Percentiles rank a stretch among this genome's conserved stretches.
phyloP scores from a whole-genome alignment of 2,888 invertebrate genomes.

The Lobophora halterata region DNA sequence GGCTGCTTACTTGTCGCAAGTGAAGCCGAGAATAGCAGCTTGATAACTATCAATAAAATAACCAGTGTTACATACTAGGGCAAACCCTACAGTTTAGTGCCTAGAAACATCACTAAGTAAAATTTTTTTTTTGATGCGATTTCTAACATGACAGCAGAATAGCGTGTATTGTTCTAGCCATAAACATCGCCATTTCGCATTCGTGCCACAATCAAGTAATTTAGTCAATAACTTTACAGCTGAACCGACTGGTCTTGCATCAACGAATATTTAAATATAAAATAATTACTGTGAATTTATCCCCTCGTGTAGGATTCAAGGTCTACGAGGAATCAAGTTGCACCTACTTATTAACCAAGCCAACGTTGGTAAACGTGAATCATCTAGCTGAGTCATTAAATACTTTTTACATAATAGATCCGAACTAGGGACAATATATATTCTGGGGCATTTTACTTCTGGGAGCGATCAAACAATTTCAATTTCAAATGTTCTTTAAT shows the following conservation, averaged over 20 bases:
- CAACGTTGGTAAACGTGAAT: slow-evolving; percentile 13
- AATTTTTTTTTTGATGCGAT: no score
- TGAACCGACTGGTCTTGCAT: slow-evolving; percentile 1
- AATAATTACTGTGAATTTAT: slow-evolving; percentile 27
- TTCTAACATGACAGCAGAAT: no score
- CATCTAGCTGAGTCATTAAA: slow-evolving; percentile 22
- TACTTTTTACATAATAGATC: slow-evolving; percentile 9
- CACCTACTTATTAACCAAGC: slow-evolving; percentile 27
- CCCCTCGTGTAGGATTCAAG: slow-evolving; percentile 48
- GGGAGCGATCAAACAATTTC: no score
- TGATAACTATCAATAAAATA: no score
- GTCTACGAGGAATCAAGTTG: slow-evolving; percentile 45
- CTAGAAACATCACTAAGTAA: no score
- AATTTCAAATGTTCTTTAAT: no score
- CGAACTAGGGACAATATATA: neutral
- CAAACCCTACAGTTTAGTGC: no score
- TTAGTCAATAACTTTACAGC: neutral
- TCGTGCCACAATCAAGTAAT: neutral
- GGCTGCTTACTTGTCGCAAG: no score
- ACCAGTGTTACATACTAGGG: no score
- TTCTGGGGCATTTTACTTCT: neutral
- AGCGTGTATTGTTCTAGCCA: no score
- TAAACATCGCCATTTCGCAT: neutral
- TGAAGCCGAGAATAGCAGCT: no score
- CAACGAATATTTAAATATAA: slow-evolving; percentile 19